Evolutionary conservation across 2,888 invertebrate species (phyloP).

Genomic region (Synanthedon vespiformis): DNA sequence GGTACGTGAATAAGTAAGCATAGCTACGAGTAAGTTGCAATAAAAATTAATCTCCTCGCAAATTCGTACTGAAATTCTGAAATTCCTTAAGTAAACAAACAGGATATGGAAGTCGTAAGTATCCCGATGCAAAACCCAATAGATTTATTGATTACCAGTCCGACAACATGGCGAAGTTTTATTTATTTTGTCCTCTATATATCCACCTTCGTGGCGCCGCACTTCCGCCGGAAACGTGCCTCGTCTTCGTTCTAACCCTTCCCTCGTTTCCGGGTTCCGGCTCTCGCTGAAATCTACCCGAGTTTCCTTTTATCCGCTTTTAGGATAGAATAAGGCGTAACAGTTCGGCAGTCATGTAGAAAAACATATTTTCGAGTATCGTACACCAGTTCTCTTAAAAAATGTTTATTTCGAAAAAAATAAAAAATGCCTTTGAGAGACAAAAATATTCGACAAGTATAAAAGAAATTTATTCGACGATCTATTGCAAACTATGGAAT

Average conservation of each 20-base stretch:
- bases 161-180: constrained; percentile 61
- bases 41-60: background rate
- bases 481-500: too few relatives aligned
- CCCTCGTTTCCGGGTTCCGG: constrained; percentile 66
- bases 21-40: too few relatives aligned
- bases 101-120: constrained; percentile 60
- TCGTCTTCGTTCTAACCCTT: constrained; percentile 68
- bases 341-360: constrained; percentile 23
- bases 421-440: too few relatives aligned
- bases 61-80: constrained; percentile 1
- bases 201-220: constrained; percentile 64
- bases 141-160: constrained; percentile 59
- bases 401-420: too few relatives aligned
- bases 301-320: constrained; percentile 39
- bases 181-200: constrained; percentile 53
- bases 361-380: too few relatives aligned
- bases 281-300: constrained; percentile 50
- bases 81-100: constrained; percentile 50
- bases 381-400: too few relatives aligned
- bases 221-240: constrained; percentile 64
- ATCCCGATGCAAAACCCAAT: constrained; percentile 61
- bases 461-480: too few relatives aligned
- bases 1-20: too few relatives aligned
- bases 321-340: constrained; percentile 22
- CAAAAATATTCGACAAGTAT: too few relatives aligned